These are phyloP conservation scores for Chiloscyllium plagiosum DNA, from an alignment of 2,113 vertebrate genomes.

Conservation along the genomic window DNA sequence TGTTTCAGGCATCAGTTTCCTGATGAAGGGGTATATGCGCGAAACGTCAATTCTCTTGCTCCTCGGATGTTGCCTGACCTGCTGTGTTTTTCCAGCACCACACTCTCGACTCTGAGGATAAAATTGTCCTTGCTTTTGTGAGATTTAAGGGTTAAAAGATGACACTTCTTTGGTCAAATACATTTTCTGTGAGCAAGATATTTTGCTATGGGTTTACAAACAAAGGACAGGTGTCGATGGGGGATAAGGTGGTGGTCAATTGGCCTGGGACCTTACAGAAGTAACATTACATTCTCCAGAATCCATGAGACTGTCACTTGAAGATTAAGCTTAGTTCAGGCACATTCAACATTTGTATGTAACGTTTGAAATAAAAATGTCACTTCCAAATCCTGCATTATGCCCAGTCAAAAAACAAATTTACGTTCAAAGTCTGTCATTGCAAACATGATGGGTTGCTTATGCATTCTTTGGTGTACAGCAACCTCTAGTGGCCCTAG, in stretches of 20 bases:
- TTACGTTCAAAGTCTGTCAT: neutral
- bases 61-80: no score
- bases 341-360: neutral
- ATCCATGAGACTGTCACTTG: neutral
- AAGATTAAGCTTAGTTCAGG: neutral
- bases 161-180: neutral
- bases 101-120: no score
- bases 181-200: no score
- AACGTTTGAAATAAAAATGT: slow-evolving; percentile 30
- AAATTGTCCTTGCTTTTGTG: neutral
- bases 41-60: no score
- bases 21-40: no score
- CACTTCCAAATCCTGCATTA: neutral
- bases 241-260: neutral
- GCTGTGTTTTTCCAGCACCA: no score
- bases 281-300: neutral
- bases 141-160: neutral
- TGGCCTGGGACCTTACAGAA: neutral
- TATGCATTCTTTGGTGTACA: neutral
- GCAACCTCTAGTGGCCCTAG: neutral
- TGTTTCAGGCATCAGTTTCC: no score
- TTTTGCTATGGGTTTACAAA: neutral
- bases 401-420: neutral
- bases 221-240: neutral
- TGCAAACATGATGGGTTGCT: neutral